phyloP scores from a whole-genome alignment of 1,140 invertebrate genomes.

The Scylla paramamosain region DNA sequence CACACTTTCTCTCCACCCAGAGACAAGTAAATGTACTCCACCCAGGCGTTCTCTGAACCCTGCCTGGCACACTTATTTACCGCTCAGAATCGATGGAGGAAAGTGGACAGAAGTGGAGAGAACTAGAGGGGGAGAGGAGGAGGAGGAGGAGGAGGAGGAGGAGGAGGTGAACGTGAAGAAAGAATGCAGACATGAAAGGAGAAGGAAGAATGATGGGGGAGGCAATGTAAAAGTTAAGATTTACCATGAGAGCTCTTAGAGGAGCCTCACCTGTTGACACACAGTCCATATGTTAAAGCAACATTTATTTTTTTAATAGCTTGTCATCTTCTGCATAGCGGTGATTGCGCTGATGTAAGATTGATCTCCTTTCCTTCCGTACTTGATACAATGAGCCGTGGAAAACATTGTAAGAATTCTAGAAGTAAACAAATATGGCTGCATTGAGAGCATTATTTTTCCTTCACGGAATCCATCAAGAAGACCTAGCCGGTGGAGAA shows the following conservation, averaged over 20 bases:
- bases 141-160: too few relatives aligned
- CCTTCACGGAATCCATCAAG: background rate
- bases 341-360: background rate
- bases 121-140: too few relatives aligned
- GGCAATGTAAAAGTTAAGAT: background rate
- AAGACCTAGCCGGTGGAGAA: too few relatives aligned
- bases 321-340: background rate
- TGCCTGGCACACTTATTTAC: too few relatives aligned
- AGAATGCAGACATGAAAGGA: background rate
- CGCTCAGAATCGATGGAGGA: too few relatives aligned
- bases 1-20: too few relatives aligned
- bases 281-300: background rate
- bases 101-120: too few relatives aligned
- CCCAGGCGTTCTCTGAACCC: too few relatives aligned
- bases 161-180: background rate
- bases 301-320: background rate
- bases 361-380: background rate
- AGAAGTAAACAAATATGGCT: background rate
- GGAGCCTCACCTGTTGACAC: background rate
- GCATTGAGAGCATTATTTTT: background rate
- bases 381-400: background rate
- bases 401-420: background rate
- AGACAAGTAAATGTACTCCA: too few relatives aligned
- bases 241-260: background rate
- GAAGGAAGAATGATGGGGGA: background rate